These are phyloP conservation scores for Xiphophorus hellerii DNA, from an alignment of 2,113 vertebrate genomes.

Conservation along the genomic window DNA sequence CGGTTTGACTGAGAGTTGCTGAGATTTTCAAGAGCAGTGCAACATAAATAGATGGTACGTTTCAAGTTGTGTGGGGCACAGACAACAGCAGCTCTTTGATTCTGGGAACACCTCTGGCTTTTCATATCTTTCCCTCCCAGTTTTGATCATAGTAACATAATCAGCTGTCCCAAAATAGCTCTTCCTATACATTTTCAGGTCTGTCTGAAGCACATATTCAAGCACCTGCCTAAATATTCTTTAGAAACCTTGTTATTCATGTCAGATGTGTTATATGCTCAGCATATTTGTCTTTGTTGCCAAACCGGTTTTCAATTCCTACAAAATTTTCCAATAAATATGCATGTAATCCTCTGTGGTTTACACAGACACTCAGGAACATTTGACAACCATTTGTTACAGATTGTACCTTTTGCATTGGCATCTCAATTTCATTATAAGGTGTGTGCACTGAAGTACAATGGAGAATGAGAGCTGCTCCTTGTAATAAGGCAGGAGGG, in stretches of 20 bases:
- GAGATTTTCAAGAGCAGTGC: constrained; percentile 26
- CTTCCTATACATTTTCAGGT: constrained; percentile 23
- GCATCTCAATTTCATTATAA: constrained; percentile 71
- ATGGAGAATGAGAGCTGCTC: constrained; percentile 79
- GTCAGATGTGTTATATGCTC: not conserved
- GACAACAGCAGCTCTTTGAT: constrained; percentile 26
- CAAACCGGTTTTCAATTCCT: not conserved
- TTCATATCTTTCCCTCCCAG: constrained; percentile 23
- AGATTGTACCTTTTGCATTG: constrained; percentile 45
- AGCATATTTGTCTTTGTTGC: constrained; percentile 11
- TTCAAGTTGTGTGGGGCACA: constrained; percentile 7
- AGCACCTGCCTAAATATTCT: constrained; percentile 9
- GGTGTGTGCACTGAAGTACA: constrained; percentile 80
- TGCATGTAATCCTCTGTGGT: constrained; percentile 27
- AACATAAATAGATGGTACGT: constrained; percentile 28
- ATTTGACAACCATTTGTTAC: constrained; percentile 67
- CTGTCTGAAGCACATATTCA: constrained; percentile 15
- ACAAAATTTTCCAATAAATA: constrained; percentile 26
- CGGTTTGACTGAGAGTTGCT: constrained; percentile 9
- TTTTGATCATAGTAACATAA: constrained; percentile 34
- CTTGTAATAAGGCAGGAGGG: constrained; percentile 81
- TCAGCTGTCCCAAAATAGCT: constrained; percentile 34
- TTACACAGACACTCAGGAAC: constrained; percentile 51
- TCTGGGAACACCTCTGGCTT: constrained; percentile 37
- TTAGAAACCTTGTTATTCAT: constrained; percentile 6